Percentiles rank a stretch among this genome's conserved stretches.
Evolutionary conservation across 2,797 vertebrate species (phyloP).

Genomic region (Podargus strigoides): DNA sequence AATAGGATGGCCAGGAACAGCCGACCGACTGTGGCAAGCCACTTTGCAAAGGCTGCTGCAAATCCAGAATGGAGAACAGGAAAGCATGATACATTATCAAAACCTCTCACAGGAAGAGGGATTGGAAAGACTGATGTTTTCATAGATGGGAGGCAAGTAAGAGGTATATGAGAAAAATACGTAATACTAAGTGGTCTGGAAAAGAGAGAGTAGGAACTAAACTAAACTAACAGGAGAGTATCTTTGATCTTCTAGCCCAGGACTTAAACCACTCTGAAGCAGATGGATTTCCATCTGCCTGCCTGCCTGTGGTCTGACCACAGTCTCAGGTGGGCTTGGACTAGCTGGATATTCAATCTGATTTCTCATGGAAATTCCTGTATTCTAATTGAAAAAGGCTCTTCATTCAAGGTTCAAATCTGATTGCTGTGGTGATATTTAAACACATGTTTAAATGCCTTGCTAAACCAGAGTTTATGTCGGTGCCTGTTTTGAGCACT

Average conservation of each 20-base stretch:
- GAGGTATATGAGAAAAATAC: background rate
- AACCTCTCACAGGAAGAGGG: background rate
- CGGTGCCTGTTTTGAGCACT: background rate
- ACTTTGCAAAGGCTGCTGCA: background rate
- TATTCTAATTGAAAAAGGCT: background rate
- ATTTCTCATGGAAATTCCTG: background rate
- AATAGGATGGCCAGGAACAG: background rate
- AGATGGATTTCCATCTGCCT: background rate
- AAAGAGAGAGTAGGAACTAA: background rate
- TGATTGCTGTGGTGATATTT: background rate
- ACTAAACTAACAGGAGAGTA: background rate
- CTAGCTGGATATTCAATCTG: background rate
- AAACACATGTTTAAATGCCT: background rate
- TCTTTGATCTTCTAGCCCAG: background rate
- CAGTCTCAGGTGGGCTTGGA: background rate
- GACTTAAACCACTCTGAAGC: background rate
- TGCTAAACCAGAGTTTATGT: background rate
- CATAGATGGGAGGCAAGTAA: background rate
- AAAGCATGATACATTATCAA: background rate
- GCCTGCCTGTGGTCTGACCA: background rate
- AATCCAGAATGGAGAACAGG: background rate
- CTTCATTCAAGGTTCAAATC: background rate
- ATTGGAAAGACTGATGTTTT: background rate
- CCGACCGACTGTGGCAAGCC: fast-evolving
- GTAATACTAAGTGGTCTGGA: background rate